Conservation (phyloP, 92 coral and sea anemone genomes). For the Desmophyllum pertusum region DNA sequence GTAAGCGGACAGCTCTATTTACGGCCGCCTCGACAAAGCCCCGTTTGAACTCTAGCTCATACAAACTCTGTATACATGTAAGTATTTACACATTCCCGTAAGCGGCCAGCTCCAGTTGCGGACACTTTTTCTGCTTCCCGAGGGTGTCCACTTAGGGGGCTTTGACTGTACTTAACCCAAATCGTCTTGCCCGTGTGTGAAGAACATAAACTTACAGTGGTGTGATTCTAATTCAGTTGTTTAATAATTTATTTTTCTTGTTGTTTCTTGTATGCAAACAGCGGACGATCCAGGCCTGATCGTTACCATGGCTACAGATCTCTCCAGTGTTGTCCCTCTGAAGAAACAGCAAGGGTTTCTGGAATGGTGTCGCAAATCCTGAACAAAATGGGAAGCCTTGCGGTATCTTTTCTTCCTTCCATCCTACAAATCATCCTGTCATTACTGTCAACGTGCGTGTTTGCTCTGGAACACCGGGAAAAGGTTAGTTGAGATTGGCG, state of each 20-base stretch:
- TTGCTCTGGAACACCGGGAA: conserved; percentile 77
- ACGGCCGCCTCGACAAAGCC: too few relatives aligned
- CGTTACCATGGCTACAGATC: conserved; percentile 24
- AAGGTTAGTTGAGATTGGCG: conserved; percentile 58
- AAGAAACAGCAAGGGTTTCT: conserved; percentile 93
- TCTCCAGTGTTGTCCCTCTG: conserved; percentile 81
- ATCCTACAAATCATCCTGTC: conserved; percentile 83
- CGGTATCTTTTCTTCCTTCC: conserved; percentile 66
- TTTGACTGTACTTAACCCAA: too few relatives aligned
- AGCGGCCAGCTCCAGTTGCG: too few relatives aligned
- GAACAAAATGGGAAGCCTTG: conserved; percentile 68
- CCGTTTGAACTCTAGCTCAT: too few relatives aligned
- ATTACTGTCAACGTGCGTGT: conserved; percentile 72
- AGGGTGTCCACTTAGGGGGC: too few relatives aligned
- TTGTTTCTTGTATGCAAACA: neutral
- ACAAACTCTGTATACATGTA: too few relatives aligned
- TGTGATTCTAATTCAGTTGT: neutral
- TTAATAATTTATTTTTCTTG: too few relatives aligned
- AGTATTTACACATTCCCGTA: too few relatives aligned
- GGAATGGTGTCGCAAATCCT: conserved; percentile 83
- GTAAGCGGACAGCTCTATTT: too few relatives aligned
- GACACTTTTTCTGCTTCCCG: too few relatives aligned
- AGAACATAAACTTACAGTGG: neutral
- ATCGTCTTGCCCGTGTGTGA: neutral
- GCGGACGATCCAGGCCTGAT: conserved; percentile 17